phyloP scores from a whole-genome alignment of 2,888 invertebrate genomes.

The Drosophila ustulata region DNA sequence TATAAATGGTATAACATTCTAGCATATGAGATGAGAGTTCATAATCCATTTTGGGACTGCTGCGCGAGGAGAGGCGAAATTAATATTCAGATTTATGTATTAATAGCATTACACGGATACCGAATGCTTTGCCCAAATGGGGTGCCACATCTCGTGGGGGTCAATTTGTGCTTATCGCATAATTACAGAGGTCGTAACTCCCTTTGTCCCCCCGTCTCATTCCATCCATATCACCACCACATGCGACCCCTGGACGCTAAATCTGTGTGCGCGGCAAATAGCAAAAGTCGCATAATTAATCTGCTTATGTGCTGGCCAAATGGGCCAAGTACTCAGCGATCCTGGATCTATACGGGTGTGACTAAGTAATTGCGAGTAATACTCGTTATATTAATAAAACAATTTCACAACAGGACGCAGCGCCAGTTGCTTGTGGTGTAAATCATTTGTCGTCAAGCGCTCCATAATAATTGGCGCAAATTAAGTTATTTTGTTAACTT shows the following conservation, averaged over 20 bases:
- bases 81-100: slow-evolving; percentile 81
- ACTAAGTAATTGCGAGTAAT: slow-evolving; percentile 76
- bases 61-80: slow-evolving; percentile 51
- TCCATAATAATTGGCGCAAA: slow-evolving; percentile 1
- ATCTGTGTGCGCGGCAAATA: slow-evolving; percentile 62
- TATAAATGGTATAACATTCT: slow-evolving; percentile 53
- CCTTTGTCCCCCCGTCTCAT: slow-evolving; percentile 1
- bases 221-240: slow-evolving; percentile 45
- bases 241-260: slow-evolving; percentile 50
- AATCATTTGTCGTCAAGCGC: slow-evolving; percentile 41
- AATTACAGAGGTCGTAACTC: slow-evolving; percentile 60
- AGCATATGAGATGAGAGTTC: slow-evolving; percentile 60
- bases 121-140: slow-evolving; percentile 10
- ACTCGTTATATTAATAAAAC: slow-evolving; percentile 71
- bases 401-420: slow-evolving; percentile 55
- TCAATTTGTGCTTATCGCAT: slow-evolving; percentile 79
- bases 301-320: slow-evolving; percentile 71
- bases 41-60: slow-evolving; percentile 64
- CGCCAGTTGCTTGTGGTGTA: slow-evolving; percentile 62
- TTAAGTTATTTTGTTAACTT: not conserved
- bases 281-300: slow-evolving; percentile 80
- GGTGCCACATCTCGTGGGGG: slow-evolving; percentile 48
- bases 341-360: slow-evolving; percentile 50
- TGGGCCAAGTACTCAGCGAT: slow-evolving; percentile 36
- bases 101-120: slow-evolving; percentile 67